A percentile compares a stretch with the other conserved stretches of the same genome.
Conservation (phyloP, 2,797 vertebrate genomes). For the Pygocentrus nattereri region DNA sequence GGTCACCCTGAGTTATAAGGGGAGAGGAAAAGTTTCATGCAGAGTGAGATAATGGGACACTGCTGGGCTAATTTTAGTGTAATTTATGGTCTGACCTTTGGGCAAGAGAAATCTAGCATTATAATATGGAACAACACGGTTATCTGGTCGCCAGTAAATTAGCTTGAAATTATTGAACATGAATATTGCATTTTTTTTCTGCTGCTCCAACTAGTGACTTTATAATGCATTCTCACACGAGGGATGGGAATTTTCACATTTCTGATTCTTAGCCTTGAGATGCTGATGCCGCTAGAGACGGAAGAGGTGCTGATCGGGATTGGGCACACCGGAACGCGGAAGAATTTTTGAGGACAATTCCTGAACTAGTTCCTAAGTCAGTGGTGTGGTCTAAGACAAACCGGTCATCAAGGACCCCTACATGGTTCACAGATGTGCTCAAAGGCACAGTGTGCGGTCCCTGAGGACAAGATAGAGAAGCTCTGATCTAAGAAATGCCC, state of each 20-base stretch:
- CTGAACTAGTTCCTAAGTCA: not conserved
- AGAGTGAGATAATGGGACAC: slow-evolving; percentile 80
- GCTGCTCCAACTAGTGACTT: slow-evolving; percentile 49
- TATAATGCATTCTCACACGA: slow-evolving; percentile 61
- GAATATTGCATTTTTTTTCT: slow-evolving; percentile 72
- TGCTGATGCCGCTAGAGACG: slow-evolving; percentile 38
- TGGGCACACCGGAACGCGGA: slow-evolving; percentile 33
- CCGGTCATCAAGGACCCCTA: no score
- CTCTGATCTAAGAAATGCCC: no score
- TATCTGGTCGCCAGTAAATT: slow-evolving; percentile 70
- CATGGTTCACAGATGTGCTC: no score
- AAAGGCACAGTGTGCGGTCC: no score
- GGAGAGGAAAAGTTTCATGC: slow-evolving; percentile 71
- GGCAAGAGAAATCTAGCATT: slow-evolving; percentile 63
- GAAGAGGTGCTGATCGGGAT: slow-evolving; percentile 10
- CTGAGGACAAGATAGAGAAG: no score
- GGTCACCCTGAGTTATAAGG: slow-evolving; percentile 77
- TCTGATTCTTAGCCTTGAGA: slow-evolving; percentile 49
- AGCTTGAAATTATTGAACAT: slow-evolving; percentile 70
- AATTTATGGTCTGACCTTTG: slow-evolving; percentile 74
- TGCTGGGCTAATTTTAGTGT: slow-evolving; percentile 81
- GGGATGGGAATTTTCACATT: slow-evolving; percentile 57
- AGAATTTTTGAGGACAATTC: not conserved
- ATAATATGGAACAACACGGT: slow-evolving; percentile 70
- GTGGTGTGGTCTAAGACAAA: no score